These are phyloP conservation scores for Pseudomyrmex flavicornis DNA, from an alignment of 1,140 invertebrate species.

Conservation along the genomic window DNA sequence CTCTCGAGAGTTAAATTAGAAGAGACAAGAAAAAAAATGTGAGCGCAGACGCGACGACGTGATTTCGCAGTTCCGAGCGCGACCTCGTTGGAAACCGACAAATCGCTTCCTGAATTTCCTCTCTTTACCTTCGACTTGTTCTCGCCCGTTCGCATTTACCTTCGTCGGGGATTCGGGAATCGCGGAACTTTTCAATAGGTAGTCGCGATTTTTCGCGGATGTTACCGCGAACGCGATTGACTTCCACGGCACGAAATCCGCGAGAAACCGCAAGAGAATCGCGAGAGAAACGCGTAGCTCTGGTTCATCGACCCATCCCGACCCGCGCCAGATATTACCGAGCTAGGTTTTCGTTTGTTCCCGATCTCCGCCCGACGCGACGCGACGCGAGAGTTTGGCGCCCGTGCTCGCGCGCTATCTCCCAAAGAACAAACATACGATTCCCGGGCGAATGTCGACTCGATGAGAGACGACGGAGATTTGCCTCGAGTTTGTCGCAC, in stretches of 20 bases:
- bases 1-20: constrained; percentile 59
- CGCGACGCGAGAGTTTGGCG: constrained; percentile 45
- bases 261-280: constrained; percentile 54
- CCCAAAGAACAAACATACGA: constrained; percentile 60
- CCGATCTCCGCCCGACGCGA: constrained; percentile 35
- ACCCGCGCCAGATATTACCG: constrained; percentile 45
- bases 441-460: constrained; percentile 42
- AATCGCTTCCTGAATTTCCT: constrained; percentile 57
- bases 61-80: constrained; percentile 48
- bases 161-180: constrained; percentile 15
- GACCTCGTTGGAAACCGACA: constrained; percentile 54
- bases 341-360: constrained; percentile 49
- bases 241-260: constrained; percentile 52
- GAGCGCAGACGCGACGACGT: constrained; percentile 17
- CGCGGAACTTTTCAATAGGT: constrained; percentile 49
- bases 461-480: constrained; percentile 18
- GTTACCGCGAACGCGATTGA: constrained; percentile 52
- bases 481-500: constrained; percentile 35
- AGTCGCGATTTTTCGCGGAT: constrained; percentile 49
- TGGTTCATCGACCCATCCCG: constrained; percentile 43
- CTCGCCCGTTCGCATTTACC: constrained; percentile 18
- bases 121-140: constrained; percentile 50
- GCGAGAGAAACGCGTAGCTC: neutral
- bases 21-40: constrained; percentile 29
- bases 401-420: neutral